These are phyloP conservation scores for Cyclina sinensis DNA, from an alignment of 1,140 invertebrate genomes.

Conservation along the genomic window DNA sequence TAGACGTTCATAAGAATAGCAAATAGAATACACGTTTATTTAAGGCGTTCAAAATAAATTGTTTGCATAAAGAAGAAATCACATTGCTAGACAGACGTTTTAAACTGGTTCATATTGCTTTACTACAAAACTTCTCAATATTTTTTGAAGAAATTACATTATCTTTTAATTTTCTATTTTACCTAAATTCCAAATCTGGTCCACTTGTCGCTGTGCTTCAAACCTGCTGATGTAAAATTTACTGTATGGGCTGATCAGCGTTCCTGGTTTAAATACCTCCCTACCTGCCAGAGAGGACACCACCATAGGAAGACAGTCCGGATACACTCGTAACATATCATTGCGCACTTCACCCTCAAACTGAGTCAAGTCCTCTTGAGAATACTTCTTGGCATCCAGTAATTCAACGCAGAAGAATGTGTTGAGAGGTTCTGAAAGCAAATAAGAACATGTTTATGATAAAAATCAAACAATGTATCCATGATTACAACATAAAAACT, in stretches of 20 bases:
- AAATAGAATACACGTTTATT: no score
- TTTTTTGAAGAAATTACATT: neutral
- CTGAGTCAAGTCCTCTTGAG: conserved; percentile 30
- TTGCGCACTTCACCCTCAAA: conserved; percentile 60
- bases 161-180: neutral
- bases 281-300: conserved; percentile 51
- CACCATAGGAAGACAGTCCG: conserved; percentile 40
- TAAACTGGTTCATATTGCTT: neutral
- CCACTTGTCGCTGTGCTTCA: conserved; percentile 50
- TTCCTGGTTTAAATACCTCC: conserved; percentile 47
- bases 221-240: conserved; percentile 59
- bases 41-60: no score
- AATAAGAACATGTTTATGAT: no score
- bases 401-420: conserved; percentile 60
- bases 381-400: neutral
- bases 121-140: neutral
- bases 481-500: no score
- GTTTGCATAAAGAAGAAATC: neutral
- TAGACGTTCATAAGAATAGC: no score
- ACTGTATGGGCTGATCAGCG: conserved; percentile 43
- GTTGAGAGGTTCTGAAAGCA: conserved; percentile 39
- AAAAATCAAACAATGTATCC: no score
- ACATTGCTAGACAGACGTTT: neutral
- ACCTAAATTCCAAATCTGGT: conserved; percentile 49
- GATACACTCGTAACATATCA: conserved; percentile 50